phyloP scores from a whole-genome alignment of 2,888 invertebrate species.

The Plebejus anna region DNA sequence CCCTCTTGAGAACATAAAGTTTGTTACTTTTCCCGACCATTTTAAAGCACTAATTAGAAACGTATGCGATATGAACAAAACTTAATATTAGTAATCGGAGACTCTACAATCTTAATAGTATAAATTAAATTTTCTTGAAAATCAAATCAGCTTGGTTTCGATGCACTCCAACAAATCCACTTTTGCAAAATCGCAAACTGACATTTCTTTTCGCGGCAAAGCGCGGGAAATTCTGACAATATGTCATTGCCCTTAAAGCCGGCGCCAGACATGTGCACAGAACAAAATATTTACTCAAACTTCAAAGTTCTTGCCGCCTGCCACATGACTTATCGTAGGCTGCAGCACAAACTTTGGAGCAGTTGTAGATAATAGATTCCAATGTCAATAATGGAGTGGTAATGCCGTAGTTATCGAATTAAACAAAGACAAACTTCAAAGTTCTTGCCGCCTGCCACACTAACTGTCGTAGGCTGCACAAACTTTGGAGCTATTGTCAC shows the following conservation, averaged over 20 bases:
- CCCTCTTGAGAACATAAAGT: conserved; percentile 73
- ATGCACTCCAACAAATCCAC: not conserved
- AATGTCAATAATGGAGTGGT: too few species aligned
- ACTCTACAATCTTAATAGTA: not conserved
- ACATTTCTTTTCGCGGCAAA: not conserved
- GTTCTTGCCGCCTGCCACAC: too few species aligned
- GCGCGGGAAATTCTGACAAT: not conserved
- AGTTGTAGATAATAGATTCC: too few species aligned
- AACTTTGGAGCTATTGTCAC: too few species aligned
- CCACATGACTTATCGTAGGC: too few species aligned
- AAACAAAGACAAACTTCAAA: too few species aligned
- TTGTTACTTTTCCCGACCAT: conserved; percentile 72
- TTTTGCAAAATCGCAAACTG: not conserved
- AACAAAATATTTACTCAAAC: too few species aligned
- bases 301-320: too few species aligned
- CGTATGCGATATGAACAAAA: not conserved
- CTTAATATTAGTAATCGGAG: not conserved
- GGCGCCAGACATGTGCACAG: too few species aligned
- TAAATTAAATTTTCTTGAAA: not conserved
- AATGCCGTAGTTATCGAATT: too few species aligned
- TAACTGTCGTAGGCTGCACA: too few species aligned
- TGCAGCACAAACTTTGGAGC: too few species aligned
- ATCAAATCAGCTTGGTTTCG: not conserved
- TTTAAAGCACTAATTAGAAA: conserved; percentile 19
- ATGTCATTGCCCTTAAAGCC: not conserved